Percentiles rank a stretch among this genome's conserved stretches.
phyloP scores from a whole-genome alignment of 2,888 invertebrate species.

The Eremobia ochroleuca region DNA sequence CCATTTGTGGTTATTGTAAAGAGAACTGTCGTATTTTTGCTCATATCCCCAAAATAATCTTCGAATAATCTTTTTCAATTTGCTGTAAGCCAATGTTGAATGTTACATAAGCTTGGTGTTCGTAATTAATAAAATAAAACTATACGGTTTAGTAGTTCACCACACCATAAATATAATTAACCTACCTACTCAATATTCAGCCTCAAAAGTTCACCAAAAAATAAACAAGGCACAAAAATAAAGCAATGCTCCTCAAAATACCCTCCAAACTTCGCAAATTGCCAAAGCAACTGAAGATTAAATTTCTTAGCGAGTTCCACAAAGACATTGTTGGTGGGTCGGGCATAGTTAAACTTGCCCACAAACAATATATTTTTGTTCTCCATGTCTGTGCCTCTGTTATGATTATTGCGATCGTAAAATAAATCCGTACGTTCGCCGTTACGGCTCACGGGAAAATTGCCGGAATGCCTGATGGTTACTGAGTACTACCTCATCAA shows the following conservation, averaged over 20 bases:
- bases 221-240: slow-evolving; percentile 11
- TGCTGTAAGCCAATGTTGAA: neutral
- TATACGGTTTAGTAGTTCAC: neutral
- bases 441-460: slow-evolving; percentile 60
- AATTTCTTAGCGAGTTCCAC: slow-evolving; percentile 62
- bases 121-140: neutral
- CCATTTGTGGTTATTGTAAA: neutral
- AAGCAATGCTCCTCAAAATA: slow-evolving; percentile 44
- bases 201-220: neutral
- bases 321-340: slow-evolving; percentile 50
- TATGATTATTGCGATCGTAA: slow-evolving; percentile 69
- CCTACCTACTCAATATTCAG: neutral
- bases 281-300: slow-evolving; percentile 54
- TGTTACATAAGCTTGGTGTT: neutral
- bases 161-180: neutral
- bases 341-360: slow-evolving; percentile 45
- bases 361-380: slow-evolving; percentile 59
- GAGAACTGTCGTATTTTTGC: neutral
- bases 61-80: neutral
- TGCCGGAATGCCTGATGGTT: slow-evolving; percentile 65
- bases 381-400: slow-evolving; percentile 46
- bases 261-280: slow-evolving; percentile 44
- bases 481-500: slow-evolving; percentile 38
- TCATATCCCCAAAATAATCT: neutral
- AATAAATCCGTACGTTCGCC: slow-evolving; percentile 60